Percentiles rank a stretch among this genome's conserved stretches.
Conservation (phyloP, 2,888 invertebrate species). For the Hydrotaea cyrtoneurina region DNA sequence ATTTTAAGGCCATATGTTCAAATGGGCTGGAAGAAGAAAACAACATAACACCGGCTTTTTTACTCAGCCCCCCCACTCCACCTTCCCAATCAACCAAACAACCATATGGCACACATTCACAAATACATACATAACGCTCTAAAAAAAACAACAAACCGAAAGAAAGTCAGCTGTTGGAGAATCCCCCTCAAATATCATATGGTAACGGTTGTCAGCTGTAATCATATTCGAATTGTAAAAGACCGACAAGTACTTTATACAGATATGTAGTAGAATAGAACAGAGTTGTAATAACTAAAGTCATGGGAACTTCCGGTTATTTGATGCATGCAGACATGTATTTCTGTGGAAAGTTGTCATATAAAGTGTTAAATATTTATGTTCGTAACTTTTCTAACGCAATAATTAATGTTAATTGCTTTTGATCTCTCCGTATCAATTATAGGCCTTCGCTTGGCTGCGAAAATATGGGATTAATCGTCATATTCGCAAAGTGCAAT, state of each 20-base stretch:
- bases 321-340: too few relatives aligned
- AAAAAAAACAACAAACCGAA: constrained; percentile 9
- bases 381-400: too few relatives aligned
- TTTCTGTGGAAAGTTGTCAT: too few relatives aligned
- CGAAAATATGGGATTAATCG: too few relatives aligned
- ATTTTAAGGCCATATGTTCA: constrained; percentile 47
- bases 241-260: constrained; percentile 10
- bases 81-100: constrained; percentile 43
- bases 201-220: constrained; percentile 9
- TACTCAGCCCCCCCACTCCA: not conserved
- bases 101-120: constrained; percentile 30
- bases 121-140: not conserved
- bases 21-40: constrained; percentile 25
- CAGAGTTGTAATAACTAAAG: constrained; percentile 21
- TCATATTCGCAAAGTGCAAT: not conserved
- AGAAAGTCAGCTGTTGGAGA: constrained; percentile 37
- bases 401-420: too few relatives aligned
- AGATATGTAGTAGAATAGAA: not conserved
- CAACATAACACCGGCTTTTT: constrained; percentile 46
- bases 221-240: constrained; percentile 60
- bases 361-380: too few relatives aligned
- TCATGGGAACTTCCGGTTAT: constrained; percentile 37
- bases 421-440: too few relatives aligned
- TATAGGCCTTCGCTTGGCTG: too few relatives aligned
- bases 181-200: not conserved